Conservation (phyloP, 2,888 invertebrate species). For the Peribatodes rhomboidaria region DNA sequence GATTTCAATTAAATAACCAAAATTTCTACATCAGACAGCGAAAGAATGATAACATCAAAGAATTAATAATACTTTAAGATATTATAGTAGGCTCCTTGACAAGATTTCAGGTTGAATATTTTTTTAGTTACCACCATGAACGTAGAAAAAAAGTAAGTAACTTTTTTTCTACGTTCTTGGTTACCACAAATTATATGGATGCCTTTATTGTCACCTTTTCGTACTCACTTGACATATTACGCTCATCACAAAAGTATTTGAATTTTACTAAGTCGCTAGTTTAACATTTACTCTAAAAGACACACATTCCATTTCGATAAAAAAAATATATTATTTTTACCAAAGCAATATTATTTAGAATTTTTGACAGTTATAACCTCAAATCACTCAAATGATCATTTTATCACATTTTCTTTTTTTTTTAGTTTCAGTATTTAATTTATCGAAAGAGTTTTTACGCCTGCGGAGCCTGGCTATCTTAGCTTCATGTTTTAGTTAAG, state of each 20-base stretch:
- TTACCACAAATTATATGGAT: too few relatives aligned
- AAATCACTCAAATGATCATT: slow-evolving; percentile 54
- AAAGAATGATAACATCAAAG: too few relatives aligned
- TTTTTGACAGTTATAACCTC: slow-evolving; percentile 66
- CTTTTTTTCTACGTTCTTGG: too few relatives aligned
- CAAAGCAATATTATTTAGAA: slow-evolving; percentile 57
- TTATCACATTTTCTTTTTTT: slow-evolving; percentile 11
- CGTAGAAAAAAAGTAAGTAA: too few relatives aligned
- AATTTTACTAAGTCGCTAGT: slow-evolving; percentile 47
- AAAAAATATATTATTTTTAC: slow-evolving; percentile 45
- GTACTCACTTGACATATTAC: slow-evolving; percentile 71
- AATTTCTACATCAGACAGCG: too few relatives aligned
- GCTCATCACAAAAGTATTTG: slow-evolving; percentile 65
- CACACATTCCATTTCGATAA: slow-evolving; percentile 68
- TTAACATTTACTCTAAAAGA: slow-evolving; percentile 53
- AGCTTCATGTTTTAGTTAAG: too few relatives aligned
- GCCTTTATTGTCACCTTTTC: slow-evolving; percentile 7
- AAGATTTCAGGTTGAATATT: too few relatives aligned
- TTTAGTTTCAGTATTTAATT: background rate
- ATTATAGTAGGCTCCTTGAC: too few relatives aligned
- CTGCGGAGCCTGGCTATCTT: too few relatives aligned
- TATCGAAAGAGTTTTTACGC: background rate
- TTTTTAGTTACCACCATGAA: too few relatives aligned
- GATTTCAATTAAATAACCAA: too few relatives aligned
- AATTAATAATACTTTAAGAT: too few relatives aligned